Conservation (phyloP, 2,797 vertebrate genomes). For the Myripristis jacobus region DNA sequence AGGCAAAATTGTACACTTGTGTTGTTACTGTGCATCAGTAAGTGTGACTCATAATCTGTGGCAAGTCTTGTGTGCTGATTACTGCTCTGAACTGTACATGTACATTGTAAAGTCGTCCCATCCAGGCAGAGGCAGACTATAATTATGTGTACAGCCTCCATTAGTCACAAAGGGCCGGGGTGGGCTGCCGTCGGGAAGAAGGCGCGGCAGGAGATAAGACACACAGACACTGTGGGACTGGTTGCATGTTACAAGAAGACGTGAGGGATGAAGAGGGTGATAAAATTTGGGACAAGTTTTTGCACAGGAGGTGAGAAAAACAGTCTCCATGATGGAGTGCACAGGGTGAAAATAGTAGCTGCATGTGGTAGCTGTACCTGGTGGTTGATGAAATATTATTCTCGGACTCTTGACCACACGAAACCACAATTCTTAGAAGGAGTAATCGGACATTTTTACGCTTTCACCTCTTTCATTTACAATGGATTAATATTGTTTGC, state of each 20-base stretch:
- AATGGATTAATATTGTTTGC: too few species aligned
- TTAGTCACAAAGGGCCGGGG: constrained; percentile 17
- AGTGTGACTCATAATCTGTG: not conserved
- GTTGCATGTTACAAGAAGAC: not conserved
- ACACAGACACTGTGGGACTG: not conserved
- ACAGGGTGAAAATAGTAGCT: not conserved
- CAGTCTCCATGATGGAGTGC: not conserved
- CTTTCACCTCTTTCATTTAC: too few species aligned
- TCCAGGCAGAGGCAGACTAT: constrained; percentile 16
- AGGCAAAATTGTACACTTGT: not conserved
- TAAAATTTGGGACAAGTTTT: too few species aligned
- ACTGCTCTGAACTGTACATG: constrained; percentile 31
- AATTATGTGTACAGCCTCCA: constrained; percentile 34
- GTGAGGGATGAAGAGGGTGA: too few species aligned
- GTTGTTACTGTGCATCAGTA: not conserved
- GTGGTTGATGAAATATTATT: not conserved
- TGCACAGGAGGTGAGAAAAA: not conserved
- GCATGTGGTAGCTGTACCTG: too few species aligned
- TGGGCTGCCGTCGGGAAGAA: not conserved
- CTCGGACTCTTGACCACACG: too few species aligned
- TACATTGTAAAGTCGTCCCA: constrained; percentile 43
- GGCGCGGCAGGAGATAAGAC: not conserved
- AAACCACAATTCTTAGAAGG: too few species aligned
- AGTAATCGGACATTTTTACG: too few species aligned
- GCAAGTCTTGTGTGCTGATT: constrained; percentile 12